A percentile compares a stretch with the other conserved stretches of the same genome.
phyloP scores from a whole-genome alignment of 2,888 invertebrate species.

The Diplazon laetatorius region DNA sequence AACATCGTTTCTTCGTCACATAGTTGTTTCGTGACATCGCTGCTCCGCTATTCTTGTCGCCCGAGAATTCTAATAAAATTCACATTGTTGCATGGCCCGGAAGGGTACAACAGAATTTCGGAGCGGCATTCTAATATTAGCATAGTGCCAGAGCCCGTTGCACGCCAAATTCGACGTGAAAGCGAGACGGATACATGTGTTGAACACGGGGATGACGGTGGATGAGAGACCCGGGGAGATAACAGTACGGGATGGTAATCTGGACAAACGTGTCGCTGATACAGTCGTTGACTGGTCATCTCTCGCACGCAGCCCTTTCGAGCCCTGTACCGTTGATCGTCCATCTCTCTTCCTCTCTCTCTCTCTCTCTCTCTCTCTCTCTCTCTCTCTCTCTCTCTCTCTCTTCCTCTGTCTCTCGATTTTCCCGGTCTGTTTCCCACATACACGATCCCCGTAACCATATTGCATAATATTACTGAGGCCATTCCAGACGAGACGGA shows the following conservation, averaged over 20 bases:
- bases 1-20: too few relatives aligned
- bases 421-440: conserved; percentile 29
- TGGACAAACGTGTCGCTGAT: conserved; percentile 45
- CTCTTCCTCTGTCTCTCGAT: neutral
- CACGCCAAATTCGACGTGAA: conserved; percentile 16
- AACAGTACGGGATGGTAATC: conserved; percentile 37
- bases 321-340: neutral
- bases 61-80: conserved; percentile 48
- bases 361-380: too few relatives aligned
- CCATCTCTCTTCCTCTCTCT: neutral
- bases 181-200: conserved; percentile 8
- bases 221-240: neutral
- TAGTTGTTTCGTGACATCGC: neutral
- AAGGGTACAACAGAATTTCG: conserved; percentile 39
- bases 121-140: conserved; percentile 36
- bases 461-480: conserved; percentile 19
- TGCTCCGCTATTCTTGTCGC: neutral
- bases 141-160: conserved; percentile 1
- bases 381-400: too few relatives aligned
- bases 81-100: conserved; percentile 14
- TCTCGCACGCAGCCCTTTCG: conserved; percentile 27
- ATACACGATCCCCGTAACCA: conserved; percentile 2
- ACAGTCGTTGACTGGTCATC: conserved; percentile 54
- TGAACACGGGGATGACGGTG: neutral
- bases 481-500: conserved; percentile 11